These are phyloP conservation scores for Parapristionchus giblindavisi DNA, from an alignment of 2,888 invertebrate species.

Conservation along the genomic window DNA sequence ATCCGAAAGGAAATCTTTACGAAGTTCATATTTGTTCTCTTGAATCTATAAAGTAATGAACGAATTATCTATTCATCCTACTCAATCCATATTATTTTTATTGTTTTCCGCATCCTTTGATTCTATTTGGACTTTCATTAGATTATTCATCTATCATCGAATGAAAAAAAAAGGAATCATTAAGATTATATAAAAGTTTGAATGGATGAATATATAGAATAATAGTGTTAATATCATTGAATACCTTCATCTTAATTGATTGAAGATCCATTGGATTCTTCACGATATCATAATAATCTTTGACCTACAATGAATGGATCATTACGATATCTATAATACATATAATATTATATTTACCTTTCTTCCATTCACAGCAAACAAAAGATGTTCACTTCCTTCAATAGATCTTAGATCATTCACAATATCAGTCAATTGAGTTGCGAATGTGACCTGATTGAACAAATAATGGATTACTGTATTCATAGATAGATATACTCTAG, in stretches of 20 bases:
- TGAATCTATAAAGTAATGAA: conserved; percentile 43
- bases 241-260: conserved; percentile 86
- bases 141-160: too few relatives aligned
- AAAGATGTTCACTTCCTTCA: conserved; percentile 86
- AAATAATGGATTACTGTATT: neutral
- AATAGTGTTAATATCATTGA: too few relatives aligned
- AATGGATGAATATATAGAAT: too few relatives aligned
- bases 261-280: conserved; percentile 95
- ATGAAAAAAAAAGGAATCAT: too few relatives aligned
- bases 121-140: neutral
- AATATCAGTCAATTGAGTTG: conserved; percentile 59
- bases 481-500: conserved; percentile 78
- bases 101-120: neutral
- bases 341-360: conserved; percentile 41
- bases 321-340: neutral
- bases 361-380: conserved; percentile 92
- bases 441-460: conserved; percentile 60
- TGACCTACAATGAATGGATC: conserved; percentile 74
- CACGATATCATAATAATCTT: conserved; percentile 92
- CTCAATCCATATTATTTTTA: neutral
- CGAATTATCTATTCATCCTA: neutral
- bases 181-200: too few relatives aligned
- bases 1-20: conserved; percentile 77
- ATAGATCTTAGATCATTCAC: conserved; percentile 83
- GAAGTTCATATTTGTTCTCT: conserved; percentile 81